Conservation (phyloP, 2,888 invertebrate genomes). For the Himalopsyche anomala region DNA sequence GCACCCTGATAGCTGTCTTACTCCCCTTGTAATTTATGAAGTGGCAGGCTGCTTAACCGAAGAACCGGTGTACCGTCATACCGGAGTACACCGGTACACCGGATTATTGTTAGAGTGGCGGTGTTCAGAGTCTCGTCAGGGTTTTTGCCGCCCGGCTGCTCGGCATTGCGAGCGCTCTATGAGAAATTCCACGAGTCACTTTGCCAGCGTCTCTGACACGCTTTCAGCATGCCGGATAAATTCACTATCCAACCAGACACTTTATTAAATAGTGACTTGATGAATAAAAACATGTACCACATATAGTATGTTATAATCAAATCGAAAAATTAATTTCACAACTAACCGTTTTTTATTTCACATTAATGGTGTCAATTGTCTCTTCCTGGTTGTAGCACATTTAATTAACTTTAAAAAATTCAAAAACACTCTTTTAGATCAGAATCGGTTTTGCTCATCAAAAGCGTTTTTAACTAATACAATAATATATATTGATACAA, state of each 20-base stretch:
- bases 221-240: not conserved
- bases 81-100: slow-evolving; percentile 21
- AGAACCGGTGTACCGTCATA: slow-evolving; percentile 38
- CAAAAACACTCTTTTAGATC: too few relatives aligned
- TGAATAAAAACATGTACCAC: not conserved
- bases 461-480: too few relatives aligned
- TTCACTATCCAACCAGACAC: slow-evolving; percentile 3
- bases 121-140: slow-evolving; percentile 15
- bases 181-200: slow-evolving; percentile 61
- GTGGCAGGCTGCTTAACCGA: slow-evolving; percentile 61
- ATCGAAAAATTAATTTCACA: too few relatives aligned
- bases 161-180: slow-evolving; percentile 50
- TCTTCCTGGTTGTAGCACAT: too few relatives aligned
- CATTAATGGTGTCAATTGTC: too few relatives aligned
- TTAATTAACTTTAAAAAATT: too few relatives aligned
- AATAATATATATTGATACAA: too few relatives aligned
- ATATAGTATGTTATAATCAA: too few relatives aligned
- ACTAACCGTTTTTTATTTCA: too few relatives aligned
- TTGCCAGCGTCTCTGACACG: slow-evolving; percentile 55
- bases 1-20: slow-evolving; percentile 9
- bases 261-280: not conserved
- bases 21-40: slow-evolving; percentile 70
- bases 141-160: slow-evolving; percentile 52
- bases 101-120: slow-evolving; percentile 34
- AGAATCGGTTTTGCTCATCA: too few relatives aligned